Evolutionary conservation across 2,113 vertebrate species (phyloP), one percentile per base, ranked within the genome.

Genomic region (Vulpes lagopus): DNA sequence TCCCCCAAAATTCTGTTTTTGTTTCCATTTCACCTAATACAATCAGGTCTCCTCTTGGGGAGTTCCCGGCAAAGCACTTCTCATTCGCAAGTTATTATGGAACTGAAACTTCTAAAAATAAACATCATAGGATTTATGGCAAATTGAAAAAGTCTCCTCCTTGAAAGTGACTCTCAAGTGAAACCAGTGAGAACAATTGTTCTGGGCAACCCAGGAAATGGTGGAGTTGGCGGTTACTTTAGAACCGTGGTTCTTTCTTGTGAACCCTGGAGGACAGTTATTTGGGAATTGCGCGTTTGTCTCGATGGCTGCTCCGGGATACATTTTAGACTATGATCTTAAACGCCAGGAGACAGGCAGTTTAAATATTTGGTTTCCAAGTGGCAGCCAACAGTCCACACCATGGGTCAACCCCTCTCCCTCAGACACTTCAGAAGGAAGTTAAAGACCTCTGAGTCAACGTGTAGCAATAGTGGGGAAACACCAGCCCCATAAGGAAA

Each of bases 81-180:
- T 95, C 65, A 35, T 79, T 93, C 73, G 67, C 80, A 94, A 89
- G 81, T 86, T 57, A 94, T 69, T 49, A 67, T 9, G 55, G 88
- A 95, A 79, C 55, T 82, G 49, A 67, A 78, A 25, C 80, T 49
- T 82, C 94, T 67, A 86, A 95, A 94, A 95, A 90, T 90, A 91
- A 97, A 92, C 67, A 87, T 5, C 10, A 49, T 27, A 51, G 73
- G 78, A 76, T 69, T 89, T 60, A 53, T n/a, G 74, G 74, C 23
- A n/a, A 90, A 62, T 79, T 32, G 73, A 73, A 92, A 59, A 60
- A 16, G 17, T 43, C 74, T 81, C 81, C 95, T 87, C 85, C 78
- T 62, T 43, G 59, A 76, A 96, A 97, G 83, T 59, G 83, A 64
- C n/a, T 94, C 90, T 88, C 81, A 25, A 91, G 76, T 22, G 51